Percentiles rank a stretch among this genome's conserved stretches.
phyloP scores from a whole-genome alignment of 2,113 vertebrate species.

The Tympanuchus pallidicinctus region DNA sequence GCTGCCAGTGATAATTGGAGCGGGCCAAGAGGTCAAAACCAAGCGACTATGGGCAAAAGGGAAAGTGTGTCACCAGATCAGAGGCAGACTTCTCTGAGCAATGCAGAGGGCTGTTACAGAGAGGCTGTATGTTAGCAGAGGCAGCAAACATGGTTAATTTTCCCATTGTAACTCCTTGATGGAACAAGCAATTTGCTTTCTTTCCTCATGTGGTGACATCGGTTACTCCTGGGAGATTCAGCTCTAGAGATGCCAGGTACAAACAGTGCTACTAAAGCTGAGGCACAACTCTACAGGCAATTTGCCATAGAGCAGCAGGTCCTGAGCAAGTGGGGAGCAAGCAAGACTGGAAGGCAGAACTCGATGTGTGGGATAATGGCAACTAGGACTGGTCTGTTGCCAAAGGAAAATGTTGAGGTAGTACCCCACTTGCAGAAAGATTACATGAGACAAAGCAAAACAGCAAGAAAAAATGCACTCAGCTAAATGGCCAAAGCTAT shows the following conservation, averaged over 20 bases:
- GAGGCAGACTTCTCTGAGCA: background rate
- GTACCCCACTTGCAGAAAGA: background rate
- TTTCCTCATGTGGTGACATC: background rate
- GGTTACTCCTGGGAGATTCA: background rate
- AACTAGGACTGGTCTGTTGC: background rate
- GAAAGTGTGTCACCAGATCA: background rate
- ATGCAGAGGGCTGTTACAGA: background rate
- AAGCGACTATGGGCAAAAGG: constrained; percentile 75
- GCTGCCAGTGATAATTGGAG: constrained; percentile 87
- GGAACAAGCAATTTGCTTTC: background rate
- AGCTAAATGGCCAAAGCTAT: background rate
- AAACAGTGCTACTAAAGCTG: background rate
- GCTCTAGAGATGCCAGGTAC: background rate
- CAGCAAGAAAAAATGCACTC: background rate
- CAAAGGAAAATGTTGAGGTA: background rate
- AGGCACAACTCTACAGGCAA: background rate
- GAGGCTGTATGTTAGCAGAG: background rate
- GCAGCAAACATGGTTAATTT: background rate
- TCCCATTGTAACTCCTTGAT: background rate
- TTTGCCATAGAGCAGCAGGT: background rate
- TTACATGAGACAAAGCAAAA: background rate
- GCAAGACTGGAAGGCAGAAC: background rate
- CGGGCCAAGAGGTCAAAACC: constrained; percentile 84
- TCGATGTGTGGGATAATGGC: background rate
- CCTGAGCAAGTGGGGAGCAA: background rate